These are phyloP conservation scores for Hippasteria phrygiana DNA, from an alignment of 53 echinoderm and acorn worm species.

Conservation along the genomic window DNA sequence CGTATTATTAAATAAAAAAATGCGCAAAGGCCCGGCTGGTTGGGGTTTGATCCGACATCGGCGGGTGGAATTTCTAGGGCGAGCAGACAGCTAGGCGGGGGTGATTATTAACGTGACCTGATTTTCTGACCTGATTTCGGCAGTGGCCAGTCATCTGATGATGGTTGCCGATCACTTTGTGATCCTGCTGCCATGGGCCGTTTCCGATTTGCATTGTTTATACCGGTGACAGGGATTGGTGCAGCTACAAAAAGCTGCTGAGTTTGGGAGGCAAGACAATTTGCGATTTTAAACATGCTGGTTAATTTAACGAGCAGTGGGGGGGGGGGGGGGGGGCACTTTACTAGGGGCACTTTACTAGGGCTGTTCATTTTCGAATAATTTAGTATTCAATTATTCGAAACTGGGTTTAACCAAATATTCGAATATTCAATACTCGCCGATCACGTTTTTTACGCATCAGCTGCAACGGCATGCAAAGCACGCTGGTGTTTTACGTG, in stretches of 20 bases:
- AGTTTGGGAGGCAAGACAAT: not conserved
- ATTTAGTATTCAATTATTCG: too few species aligned
- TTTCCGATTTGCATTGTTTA: slow-evolving; percentile 63
- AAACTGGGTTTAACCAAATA: too few species aligned
- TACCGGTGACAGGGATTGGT: slow-evolving; percentile 27
- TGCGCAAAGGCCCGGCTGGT: slow-evolving; percentile 1
- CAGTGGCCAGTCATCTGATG: slow-evolving; percentile 19
- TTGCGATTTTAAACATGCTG: not conserved
- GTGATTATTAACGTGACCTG: slow-evolving; percentile 71
- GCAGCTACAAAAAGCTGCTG: slow-evolving; percentile 12
- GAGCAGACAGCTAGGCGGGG: slow-evolving; percentile 57
- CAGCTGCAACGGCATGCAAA: too few species aligned
- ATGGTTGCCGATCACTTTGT: slow-evolving; percentile 12
- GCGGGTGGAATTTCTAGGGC: slow-evolving; percentile 4
- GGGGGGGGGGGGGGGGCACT: too few species aligned
- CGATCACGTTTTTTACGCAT: too few species aligned
- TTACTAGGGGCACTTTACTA: too few species aligned
- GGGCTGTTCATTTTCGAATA: too few species aligned
- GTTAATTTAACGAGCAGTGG: slow-evolving; percentile 17
- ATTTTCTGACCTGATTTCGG: slow-evolving; percentile 56
- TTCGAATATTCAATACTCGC: too few species aligned
- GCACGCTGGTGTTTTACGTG: too few species aligned
- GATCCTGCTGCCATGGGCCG: slow-evolving; percentile 11
- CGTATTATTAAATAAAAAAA: slow-evolving; percentile 36
- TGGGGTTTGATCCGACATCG: slow-evolving; percentile 3